phyloP scores from a whole-genome alignment of 2,113 vertebrate species.

The Rafetus swinhoei region DNA sequence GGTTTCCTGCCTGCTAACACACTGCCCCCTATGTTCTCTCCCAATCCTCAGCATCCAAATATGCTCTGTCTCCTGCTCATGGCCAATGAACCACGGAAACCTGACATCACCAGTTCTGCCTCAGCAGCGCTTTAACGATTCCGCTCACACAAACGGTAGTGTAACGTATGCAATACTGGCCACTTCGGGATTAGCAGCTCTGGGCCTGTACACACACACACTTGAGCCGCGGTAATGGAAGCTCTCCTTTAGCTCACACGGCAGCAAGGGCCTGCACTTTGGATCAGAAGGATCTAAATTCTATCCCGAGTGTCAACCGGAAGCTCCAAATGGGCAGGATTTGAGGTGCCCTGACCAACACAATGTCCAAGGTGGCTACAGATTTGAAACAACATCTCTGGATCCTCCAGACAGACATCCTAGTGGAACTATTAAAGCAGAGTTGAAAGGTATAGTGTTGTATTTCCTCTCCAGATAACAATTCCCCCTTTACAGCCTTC shows the following conservation, averaged over 20 bases:
- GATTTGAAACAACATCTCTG: not conserved
- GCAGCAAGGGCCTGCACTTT: not conserved
- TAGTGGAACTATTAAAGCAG: not conserved
- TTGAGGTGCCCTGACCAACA: not conserved
- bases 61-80: not conserved
- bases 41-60: fast-evolving
- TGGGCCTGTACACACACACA: constrained; percentile 5
- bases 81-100: not conserved
- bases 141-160: fast-evolving
- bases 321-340: fast-evolving
- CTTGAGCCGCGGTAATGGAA: fast-evolving
- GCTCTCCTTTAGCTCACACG: fast-evolving
- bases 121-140: not conserved
- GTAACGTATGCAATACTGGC: not conserved
- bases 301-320: not conserved
- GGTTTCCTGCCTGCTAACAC: constrained; percentile 53
- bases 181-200: not conserved
- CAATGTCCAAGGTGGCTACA: not conserved
- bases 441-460: not conserved
- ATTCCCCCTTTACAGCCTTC: not conserved
- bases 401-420: not conserved
- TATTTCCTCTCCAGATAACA: not conserved
- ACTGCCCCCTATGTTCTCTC: not conserved
- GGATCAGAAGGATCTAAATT: not conserved
- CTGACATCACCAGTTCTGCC: not conserved